These are phyloP conservation scores for Lepus europaeus DNA, from an alignment of 2,113 vertebrate species.

Conservation along the genomic window DNA sequence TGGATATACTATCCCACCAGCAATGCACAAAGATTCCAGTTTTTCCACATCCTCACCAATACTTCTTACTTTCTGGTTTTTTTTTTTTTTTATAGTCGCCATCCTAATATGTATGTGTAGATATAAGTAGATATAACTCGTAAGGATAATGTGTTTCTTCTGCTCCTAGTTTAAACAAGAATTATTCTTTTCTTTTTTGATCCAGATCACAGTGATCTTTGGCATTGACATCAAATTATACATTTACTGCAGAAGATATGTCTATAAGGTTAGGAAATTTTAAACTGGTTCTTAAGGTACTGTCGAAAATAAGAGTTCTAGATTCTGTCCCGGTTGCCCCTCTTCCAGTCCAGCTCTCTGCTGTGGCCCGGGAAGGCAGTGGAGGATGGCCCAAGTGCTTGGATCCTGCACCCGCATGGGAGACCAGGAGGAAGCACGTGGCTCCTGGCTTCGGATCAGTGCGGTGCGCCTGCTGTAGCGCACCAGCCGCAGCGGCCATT, in stretches of 20 bases:
- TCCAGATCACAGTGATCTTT: not conserved
- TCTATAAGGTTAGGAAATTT: not conserved
- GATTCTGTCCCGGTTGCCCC: not conserved
- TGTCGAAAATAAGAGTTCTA: not conserved
- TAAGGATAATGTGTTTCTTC: slow-evolving; percentile 14
- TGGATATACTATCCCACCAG: not conserved
- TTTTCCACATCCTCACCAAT: not conserved
- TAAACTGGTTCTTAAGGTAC: not conserved
- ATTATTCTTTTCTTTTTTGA: not conserved
- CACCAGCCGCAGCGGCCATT: too few relatives aligned
- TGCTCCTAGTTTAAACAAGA: slow-evolving; percentile 1
- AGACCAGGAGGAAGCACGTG: too few relatives aligned
- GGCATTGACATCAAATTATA: not conserved
- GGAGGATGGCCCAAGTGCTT: too few relatives aligned
- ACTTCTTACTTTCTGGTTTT: not conserved
- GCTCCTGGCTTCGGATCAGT: too few relatives aligned
- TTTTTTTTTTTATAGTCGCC: not conserved
- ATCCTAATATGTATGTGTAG: not conserved
- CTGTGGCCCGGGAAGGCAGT: too few relatives aligned
- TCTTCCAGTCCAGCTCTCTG: too few relatives aligned
- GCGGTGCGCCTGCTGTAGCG: too few relatives aligned
- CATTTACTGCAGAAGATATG: not conserved
- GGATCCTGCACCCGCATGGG: too few relatives aligned
- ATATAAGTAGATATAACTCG: not conserved
- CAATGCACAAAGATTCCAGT: not conserved